A percentile compares a stretch with the other conserved stretches of the same genome.
Evolutionary conservation across 2,888 invertebrate species (phyloP).

Genomic region (Dynastes grantii): DNA sequence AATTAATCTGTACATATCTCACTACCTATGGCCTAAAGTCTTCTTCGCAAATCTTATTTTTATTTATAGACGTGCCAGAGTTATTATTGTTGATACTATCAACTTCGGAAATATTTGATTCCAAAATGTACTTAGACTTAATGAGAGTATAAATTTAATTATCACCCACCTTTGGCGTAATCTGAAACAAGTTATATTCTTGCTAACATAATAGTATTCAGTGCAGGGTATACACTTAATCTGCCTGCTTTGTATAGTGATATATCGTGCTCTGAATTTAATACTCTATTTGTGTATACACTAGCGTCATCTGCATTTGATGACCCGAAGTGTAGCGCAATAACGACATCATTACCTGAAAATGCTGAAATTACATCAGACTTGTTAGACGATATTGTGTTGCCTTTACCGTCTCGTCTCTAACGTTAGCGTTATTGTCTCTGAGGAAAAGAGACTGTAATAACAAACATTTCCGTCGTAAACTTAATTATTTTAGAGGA

Average conservation of each 20-base stretch:
- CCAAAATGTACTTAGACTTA: no score
- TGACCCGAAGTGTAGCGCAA: slow-evolving; percentile 21
- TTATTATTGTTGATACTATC: no score
- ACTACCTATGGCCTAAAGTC: no score
- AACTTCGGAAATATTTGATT: no score
- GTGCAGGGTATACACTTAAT: no score
- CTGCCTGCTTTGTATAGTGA: not conserved
- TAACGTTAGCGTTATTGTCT: not conserved
- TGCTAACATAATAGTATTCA: no score
- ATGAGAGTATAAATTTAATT: no score
- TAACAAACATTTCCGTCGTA: not conserved
- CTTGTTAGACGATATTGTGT: slow-evolving; percentile 13
- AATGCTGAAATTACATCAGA: slow-evolving; percentile 9
- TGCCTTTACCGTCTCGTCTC: not conserved
- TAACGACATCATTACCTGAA: slow-evolving; percentile 20
- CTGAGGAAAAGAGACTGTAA: not conserved
- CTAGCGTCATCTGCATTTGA: slow-evolving; percentile 23
- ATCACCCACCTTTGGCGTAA: no score
- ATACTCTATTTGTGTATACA: slow-evolving; percentile 14
- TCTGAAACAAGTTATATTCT: no score
- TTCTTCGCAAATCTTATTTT: no score
- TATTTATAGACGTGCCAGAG: no score
- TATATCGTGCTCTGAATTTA: not conserved
- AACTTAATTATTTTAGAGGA: not conserved
- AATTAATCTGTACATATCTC: no score